Conservation (phyloP, 2,888 invertebrate genomes). For the Pasiphila rectangulata region DNA sequence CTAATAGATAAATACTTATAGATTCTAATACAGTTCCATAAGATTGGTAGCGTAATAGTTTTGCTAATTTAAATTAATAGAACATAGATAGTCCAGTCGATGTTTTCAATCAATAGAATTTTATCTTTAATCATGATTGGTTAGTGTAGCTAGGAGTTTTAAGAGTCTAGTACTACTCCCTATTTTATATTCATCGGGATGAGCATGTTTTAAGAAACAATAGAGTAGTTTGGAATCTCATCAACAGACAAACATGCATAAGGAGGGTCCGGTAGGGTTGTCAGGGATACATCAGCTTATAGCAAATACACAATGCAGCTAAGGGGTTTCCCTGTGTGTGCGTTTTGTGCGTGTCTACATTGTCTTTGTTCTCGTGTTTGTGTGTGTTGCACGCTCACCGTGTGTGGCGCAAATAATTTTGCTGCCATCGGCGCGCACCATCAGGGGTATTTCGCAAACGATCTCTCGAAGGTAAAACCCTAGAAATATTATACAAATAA, state of each 20-base stretch:
- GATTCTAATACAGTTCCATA: conserved; percentile 45
- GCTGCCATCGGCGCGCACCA: conserved; percentile 78
- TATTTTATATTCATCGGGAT: conserved; percentile 65
- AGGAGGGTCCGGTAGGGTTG: conserved; percentile 30
- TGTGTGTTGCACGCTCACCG: conserved; percentile 82
- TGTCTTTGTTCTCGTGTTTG: conserved; percentile 82
- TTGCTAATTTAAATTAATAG: conserved; percentile 47
- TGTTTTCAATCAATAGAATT: conserved; percentile 50
- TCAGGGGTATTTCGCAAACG: conserved; percentile 97
- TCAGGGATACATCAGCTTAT: conserved; percentile 56
- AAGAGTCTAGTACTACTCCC: conserved; percentile 61
- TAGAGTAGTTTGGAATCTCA: conserved; percentile 60
- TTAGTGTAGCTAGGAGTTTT: conserved; percentile 54
- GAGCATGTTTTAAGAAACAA: conserved; percentile 63
- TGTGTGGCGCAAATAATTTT: conserved; percentile 77
- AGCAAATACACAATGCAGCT: conserved; percentile 79
- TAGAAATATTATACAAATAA: conserved; percentile 65
- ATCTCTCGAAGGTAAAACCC: conserved; percentile 96
- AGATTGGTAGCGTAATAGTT: conserved; percentile 56
- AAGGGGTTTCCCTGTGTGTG: conserved; percentile 71
- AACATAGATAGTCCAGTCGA: conserved; percentile 50
- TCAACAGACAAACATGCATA: conserved; percentile 43
- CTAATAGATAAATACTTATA: conserved; percentile 33
- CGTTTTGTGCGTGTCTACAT: conserved; percentile 80
- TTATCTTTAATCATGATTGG: conserved; percentile 54